Evolutionary conservation across 2,797 vertebrate genomes (phyloP).

Genomic region (Chaunax sp.): DNA sequence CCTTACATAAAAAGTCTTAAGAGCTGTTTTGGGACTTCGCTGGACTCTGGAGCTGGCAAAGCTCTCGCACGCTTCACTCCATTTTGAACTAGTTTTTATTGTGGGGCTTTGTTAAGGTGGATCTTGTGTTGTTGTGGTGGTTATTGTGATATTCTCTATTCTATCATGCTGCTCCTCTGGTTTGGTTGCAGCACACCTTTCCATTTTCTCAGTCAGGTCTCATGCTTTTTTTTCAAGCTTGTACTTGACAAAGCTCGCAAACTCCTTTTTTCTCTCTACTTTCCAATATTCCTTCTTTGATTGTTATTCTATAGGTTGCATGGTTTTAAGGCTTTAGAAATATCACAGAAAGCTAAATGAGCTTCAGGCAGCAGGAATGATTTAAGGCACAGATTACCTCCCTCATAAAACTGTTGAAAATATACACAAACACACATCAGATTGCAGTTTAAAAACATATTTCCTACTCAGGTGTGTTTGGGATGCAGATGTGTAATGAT

Average conservation of each 20-base stretch:
- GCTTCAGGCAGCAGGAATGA: not conserved
- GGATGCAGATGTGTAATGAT: slow-evolving; percentile 9
- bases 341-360: not conserved
- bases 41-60: slow-evolving; percentile 14
- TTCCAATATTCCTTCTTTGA: not conserved
- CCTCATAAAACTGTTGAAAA: not conserved
- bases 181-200: not conserved
- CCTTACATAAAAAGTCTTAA: slow-evolving; percentile 37
- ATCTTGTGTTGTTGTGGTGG: not conserved
- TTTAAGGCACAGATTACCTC: slow-evolving; percentile 7
- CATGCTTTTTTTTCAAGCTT: not conserved
- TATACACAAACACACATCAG: slow-evolving; percentile 31
- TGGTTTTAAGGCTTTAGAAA: too few relatives aligned
- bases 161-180: not conserved
- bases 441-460: slow-evolving; percentile 20
- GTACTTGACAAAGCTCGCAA: too few relatives aligned
- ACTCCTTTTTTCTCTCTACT: too few relatives aligned
- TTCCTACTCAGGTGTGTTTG: slow-evolving; percentile 14
- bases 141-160: not conserved
- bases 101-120: not conserved
- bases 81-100: slow-evolving; percentile 15
- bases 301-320: not conserved
- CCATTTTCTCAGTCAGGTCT: not conserved
- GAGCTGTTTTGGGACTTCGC: slow-evolving; percentile 37
- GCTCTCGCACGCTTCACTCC: slow-evolving; percentile 5